Base-by-base conservation (phyloP, 2,113 vertebrate genomes). In the Catharus fuscescens region DNA sequence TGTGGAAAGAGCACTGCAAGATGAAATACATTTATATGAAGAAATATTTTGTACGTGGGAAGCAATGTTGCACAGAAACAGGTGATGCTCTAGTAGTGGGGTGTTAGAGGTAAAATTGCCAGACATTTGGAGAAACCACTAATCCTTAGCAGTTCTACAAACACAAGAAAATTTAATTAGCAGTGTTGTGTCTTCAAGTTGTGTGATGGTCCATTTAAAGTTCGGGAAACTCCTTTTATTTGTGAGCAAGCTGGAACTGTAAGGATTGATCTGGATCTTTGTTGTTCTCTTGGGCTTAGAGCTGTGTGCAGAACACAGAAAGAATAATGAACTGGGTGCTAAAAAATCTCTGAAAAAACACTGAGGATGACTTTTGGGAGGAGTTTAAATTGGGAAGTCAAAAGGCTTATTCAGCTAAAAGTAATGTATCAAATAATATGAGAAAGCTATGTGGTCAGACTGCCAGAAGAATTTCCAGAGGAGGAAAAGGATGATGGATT, bases 41-140 rank as follows among this genome's bases (percentile, higher is more conserved):
- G 73, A 50, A 65, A 20, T 78, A n/a, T 50, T 89, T 90, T 14
- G 1, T 56, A 31, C 4, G 3, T 8, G 25, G 44, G 26, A 79
- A 85, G 9, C 12, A 36, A 10, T 29, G n/a, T 67, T 81, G 47
- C n/a, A 48, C 54, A 65, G 69, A 76, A 85, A 64, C 47, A 48
- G 28, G 16, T 0, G 0, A 62, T 20, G 24, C n/a, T 26, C 8
- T 32, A 23, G 24, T 2, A 78, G 31, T 32, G 56, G 45, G 59
- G 25, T 31, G 62, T 86, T 23, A 26, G 38, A 84, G 89, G 34
- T 25, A 24, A 74, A 84, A 34, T 32, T 69, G 44, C 10, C n/a
- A 61, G 40, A 1, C 53, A 52, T 20, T 56, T 80, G 26, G 34
- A 71, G 69, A 54, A 91, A 47, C 1, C 6, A 17, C 6, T 62